Percentiles rank a stretch among this genome's conserved stretches.
These are phyloP conservation scores for Cyaniris semiargus DNA, from an alignment of 2,888 invertebrate species.

Conservation along the genomic window DNA sequence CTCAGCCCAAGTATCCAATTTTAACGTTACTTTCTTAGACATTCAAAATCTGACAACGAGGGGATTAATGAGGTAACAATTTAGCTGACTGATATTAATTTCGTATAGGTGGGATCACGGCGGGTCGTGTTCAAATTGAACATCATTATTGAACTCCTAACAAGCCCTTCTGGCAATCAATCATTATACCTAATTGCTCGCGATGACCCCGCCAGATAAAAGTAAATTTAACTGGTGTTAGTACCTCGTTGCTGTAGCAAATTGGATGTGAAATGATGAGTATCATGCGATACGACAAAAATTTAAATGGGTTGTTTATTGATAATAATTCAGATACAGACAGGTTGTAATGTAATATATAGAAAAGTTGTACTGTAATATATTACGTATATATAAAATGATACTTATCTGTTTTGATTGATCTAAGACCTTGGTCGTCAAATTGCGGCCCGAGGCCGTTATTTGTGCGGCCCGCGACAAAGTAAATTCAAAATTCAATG, in stretches of 20 bases:
- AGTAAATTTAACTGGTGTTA: slow-evolving; percentile 18
- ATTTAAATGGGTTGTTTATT: not conserved
- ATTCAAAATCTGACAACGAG: not conserved
- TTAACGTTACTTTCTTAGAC: not conserved
- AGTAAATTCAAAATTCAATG: too few relatives aligned
- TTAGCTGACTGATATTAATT: slow-evolving; percentile 27
- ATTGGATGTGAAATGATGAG: slow-evolving; percentile 1
- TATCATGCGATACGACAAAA: not conserved
- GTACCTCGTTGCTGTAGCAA: slow-evolving; percentile 12
- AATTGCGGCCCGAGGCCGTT: too few relatives aligned
- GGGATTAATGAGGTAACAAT: slow-evolving; percentile 1
- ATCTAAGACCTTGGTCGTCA: too few relatives aligned
- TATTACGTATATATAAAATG: too few relatives aligned
- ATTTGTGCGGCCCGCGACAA: too few relatives aligned
- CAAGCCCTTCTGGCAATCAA: slow-evolving; percentile 24
- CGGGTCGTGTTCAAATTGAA: slow-evolving; percentile 19
- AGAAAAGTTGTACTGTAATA: not conserved
- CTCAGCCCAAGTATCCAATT: not conserved
- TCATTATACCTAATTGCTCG: slow-evolving; percentile 22
- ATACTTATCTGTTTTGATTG: too few relatives aligned
- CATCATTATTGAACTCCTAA: slow-evolving; percentile 23
- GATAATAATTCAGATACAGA: not conserved
- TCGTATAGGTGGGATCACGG: not conserved
- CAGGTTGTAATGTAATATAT: not conserved
- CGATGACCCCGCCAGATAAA: slow-evolving; percentile 25